Percentiles rank a stretch among this genome's conserved stretches.
phyloP scores from a whole-genome alignment of 2,888 invertebrate species.

The Rhodophaea formosa region DNA sequence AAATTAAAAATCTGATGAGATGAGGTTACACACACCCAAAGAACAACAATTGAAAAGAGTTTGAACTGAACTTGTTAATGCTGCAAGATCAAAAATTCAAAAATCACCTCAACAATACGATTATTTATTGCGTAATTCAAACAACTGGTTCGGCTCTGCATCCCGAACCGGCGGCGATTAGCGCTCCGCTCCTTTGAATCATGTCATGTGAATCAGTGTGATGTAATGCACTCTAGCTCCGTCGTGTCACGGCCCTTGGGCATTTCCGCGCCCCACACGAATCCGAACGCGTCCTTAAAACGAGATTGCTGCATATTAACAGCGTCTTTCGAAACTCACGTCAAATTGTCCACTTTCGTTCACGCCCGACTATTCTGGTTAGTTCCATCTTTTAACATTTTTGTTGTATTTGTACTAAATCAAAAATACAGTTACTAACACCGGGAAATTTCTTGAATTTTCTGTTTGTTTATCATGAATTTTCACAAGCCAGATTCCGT shows the following conservation, averaged over 20 bases:
- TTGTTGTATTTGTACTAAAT: not conserved
- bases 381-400: not conserved
- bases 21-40: too few species aligned
- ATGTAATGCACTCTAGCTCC: slow-evolving; percentile 42
- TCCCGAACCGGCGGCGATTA: slow-evolving; percentile 31
- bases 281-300: slow-evolving; percentile 44
- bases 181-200: slow-evolving; percentile 36
- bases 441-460: slow-evolving; percentile 22
- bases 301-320: slow-evolving; percentile 30
- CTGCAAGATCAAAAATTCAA: too few species aligned
- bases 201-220: slow-evolving; percentile 50
- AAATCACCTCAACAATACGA: not conserved
- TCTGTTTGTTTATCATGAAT: slow-evolving; percentile 27
- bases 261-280: slow-evolving; percentile 43
- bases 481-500: slow-evolving; percentile 29
- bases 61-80: too few species aligned
- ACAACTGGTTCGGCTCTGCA: slow-evolving; percentile 17
- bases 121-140: slow-evolving; percentile 2
- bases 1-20: too few species aligned
- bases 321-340: slow-evolving; percentile 22
- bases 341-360: slow-evolving; percentile 29
- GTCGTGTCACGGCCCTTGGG: slow-evolving; percentile 36
- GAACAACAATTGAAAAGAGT: too few species aligned
- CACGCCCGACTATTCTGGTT: slow-evolving; percentile 9
- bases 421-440: not conserved